Percentiles rank a stretch among this genome's conserved stretches.
Conservation (phyloP, 2,797 vertebrate species). For the Cygnus olor region DNA sequence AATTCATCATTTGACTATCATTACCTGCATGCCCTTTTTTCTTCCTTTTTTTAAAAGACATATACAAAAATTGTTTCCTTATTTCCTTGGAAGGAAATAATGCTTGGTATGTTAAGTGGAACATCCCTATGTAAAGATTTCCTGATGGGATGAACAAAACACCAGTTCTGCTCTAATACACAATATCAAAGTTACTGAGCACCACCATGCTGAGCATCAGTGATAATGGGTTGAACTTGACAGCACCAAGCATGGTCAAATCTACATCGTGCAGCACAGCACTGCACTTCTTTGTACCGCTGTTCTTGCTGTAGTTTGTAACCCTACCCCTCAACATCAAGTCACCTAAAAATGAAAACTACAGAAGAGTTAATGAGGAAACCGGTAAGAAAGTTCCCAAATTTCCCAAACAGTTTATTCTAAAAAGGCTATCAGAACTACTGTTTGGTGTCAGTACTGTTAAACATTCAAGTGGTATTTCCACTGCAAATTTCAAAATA, state of each 20-base stretch:
- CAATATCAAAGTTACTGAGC: not conserved
- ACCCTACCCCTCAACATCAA: not conserved
- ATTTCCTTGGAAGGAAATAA: not conserved
- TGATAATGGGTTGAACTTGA: not conserved
- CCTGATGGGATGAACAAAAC: not conserved
- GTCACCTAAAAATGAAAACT: not conserved
- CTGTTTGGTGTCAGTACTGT: not conserved
- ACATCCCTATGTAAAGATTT: not conserved
- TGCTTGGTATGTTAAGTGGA: not conserved
- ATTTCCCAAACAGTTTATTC: not conserved
- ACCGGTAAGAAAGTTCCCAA: not conserved
- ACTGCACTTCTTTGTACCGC: not conserved
- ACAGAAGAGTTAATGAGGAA: not conserved
- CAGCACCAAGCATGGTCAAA: not conserved
- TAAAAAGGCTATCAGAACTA: not conserved
- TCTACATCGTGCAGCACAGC: not conserved
- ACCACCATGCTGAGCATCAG: not conserved
- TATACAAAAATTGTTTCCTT: not conserved
- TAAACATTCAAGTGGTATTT: not conserved
- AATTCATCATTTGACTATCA: not conserved
- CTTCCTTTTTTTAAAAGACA: not conserved
- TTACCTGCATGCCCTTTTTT: not conserved
- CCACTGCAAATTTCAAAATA: not conserved
- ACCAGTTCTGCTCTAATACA: not conserved
- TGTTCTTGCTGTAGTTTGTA: not conserved